These are phyloP conservation scores for Volucella inanis DNA, from an alignment of 2,888 invertebrate genomes.

Conservation along the genomic window DNA sequence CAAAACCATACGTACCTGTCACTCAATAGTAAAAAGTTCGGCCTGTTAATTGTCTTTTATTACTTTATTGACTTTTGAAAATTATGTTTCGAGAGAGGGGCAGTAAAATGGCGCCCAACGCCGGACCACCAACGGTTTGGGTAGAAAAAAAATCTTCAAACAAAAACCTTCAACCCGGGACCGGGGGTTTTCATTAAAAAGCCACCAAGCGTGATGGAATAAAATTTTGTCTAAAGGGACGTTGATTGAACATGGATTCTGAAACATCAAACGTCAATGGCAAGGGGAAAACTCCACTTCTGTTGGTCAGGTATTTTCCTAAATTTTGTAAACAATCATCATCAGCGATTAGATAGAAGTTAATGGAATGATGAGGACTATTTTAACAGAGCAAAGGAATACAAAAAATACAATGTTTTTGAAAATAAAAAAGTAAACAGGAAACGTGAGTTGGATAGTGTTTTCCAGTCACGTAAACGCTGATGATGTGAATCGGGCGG, in stretches of 20 bases:
- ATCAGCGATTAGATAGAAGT: constrained; percentile 58
- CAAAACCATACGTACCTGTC: constrained; percentile 49
- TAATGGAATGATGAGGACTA: constrained; percentile 22
- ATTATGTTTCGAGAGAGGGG: constrained; percentile 24
- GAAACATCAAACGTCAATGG: constrained; percentile 52
- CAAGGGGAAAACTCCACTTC: neutral
- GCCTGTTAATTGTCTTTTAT: constrained; percentile 48
- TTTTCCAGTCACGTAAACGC: constrained; percentile 63
- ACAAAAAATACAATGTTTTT: neutral
- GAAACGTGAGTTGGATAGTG: constrained; percentile 64
- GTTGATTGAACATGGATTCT: neutral
- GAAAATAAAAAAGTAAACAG: constrained; percentile 48
- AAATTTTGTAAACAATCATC: constrained; percentile 66
- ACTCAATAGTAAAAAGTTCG: constrained; percentile 22
- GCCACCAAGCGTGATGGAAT: constrained; percentile 42
- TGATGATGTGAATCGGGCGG: constrained; percentile 26
- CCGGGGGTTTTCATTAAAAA: constrained; percentile 43
- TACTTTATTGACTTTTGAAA: constrained; percentile 47
- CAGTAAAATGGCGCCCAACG: constrained; percentile 30
- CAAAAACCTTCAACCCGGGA: neutral
- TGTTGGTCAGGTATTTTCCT: constrained; percentile 45
- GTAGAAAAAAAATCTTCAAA: neutral
- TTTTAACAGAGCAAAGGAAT: constrained; percentile 15
- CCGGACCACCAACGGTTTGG: neutral
- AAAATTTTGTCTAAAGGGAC: constrained; percentile 35